Conservation (phyloP, 1,140 invertebrate genomes). For the Plutomurus gul region DNA sequence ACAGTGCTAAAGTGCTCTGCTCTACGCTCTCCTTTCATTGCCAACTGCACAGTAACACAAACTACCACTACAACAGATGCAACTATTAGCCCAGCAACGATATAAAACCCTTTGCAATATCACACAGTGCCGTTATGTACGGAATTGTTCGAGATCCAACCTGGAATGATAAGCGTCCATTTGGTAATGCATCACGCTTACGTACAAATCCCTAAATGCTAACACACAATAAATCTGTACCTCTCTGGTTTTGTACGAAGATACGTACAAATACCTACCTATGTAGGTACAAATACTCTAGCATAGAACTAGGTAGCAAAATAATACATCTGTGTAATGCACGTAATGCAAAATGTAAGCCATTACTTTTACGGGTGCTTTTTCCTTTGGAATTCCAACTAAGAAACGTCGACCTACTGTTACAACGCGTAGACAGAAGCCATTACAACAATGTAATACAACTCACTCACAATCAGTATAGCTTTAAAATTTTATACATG, state of each 20-base stretch:
- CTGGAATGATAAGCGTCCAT: no score
- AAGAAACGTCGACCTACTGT: no score
- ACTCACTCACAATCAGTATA: not conserved
- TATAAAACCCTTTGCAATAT: not conserved
- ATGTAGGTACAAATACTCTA: no score
- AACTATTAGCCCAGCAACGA: not conserved
- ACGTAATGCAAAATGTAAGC: no score
- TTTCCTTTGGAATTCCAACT: no score
- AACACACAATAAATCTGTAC: no score
- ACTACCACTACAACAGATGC: not conserved
- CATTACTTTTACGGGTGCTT: no score
- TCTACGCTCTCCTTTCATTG: not conserved
- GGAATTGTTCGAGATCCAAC: not conserved
- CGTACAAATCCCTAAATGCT: not conserved
- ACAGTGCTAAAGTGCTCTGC: not conserved
- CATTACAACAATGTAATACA: not conserved
- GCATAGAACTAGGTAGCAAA: no score
- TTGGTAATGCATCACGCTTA: not conserved
- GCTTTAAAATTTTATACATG: not conserved
- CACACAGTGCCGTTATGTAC: not conserved
- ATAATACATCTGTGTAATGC: no score
- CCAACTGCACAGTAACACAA: not conserved
- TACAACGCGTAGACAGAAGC: not conserved
- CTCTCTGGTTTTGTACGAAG: no score
- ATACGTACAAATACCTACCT: no score